Base-by-base conservation (phyloP, 2,113 vertebrate genomes). In the Rhinopomastus cyanomelas region DNA sequence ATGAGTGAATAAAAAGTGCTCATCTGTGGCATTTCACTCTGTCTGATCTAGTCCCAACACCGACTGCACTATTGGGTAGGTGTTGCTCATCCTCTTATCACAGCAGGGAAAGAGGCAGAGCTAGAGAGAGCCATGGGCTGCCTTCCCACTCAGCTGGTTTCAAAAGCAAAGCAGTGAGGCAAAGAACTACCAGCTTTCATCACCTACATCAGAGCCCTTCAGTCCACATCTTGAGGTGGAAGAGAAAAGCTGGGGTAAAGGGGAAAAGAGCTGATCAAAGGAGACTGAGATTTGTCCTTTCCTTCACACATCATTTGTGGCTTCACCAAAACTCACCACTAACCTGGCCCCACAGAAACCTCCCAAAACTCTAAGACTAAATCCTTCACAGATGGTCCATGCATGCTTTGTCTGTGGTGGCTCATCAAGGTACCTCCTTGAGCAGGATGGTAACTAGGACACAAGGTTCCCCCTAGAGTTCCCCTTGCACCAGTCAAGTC, bases 1-100 rank as follows among this genome's bases (percentile, higher is more conserved):
- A 80, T 34, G 56, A 88, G 85, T 88, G 89, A 42, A 32, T 68
- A 27, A 85, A n/a, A 84, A 92, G 73, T 65, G 89, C 74, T 90
- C 81, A 37, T 62, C 65, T 56, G 36, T 44, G 52, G 26, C 72
- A 51, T 27, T 42, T 57, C 12, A 0, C 30, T 32, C 25, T 66
- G 66, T 88, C 26, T 23, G 48, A 76, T 48, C 53, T 65, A 42
- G 32, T 51, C 49, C 76, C 7, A 2, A 11, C 9, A 3, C 53
- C 10, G 11, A 19, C 9, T 20, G 34, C 26, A 42, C 52, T 79
- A 12, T 75, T 11, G 59, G 17, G 9, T 3, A 69, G 65, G 32
- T 13, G 25, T 62, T 55, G 36, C 78, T 73, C 56, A 77, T 88
- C 51, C 80, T 89, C 62, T 39, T 13, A n/a, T 39, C 81, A 22